A percentile compares a stretch with the other conserved stretches of the same genome.
Conservation (phyloP, 2,888 invertebrate genomes). For the Aplocera efformata region DNA sequence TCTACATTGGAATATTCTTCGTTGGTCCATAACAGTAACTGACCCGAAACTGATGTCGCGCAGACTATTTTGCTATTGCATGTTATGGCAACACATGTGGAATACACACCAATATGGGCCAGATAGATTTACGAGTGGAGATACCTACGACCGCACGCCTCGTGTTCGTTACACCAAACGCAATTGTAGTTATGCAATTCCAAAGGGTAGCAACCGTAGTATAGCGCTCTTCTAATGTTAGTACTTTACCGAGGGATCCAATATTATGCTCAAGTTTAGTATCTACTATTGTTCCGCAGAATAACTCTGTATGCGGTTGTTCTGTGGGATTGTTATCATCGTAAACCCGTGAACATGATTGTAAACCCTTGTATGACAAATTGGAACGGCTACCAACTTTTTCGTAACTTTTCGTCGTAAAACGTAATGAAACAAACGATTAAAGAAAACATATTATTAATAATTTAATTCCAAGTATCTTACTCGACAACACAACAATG, state of each 20-base stretch:
- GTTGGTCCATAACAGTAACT: constrained; percentile 8
- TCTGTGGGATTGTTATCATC: too few species aligned
- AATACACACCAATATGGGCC: constrained; percentile 25
- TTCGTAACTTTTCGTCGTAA: too few species aligned
- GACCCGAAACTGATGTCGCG: constrained; percentile 12
- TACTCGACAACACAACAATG: too few species aligned
- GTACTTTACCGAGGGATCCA: neutral
- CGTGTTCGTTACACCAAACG: constrained; percentile 24
- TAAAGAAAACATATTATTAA: constrained; percentile 8
- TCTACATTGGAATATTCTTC: constrained; percentile 1
- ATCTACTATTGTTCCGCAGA: neutral
- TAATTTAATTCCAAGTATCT: constrained; percentile 4
- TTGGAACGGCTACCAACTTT: too few species aligned
- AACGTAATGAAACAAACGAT: neutral
- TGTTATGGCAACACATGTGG: constrained; percentile 17
- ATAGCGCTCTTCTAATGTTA: too few species aligned
- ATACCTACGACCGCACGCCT: constrained; percentile 25
- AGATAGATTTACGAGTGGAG: constrained; percentile 29
- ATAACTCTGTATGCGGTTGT: neutral
- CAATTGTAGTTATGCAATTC: constrained; percentile 17
- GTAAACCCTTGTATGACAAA: too few species aligned
- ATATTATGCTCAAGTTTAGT: constrained; percentile 1
- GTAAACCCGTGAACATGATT: too few species aligned
- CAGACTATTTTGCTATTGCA: constrained; percentile 15
- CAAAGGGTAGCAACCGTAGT: neutral